A percentile compares a stretch with the other conserved stretches of the same genome.
Evolutionary conservation across 2,888 invertebrate species (phyloP).

Genomic region (Dorcus parallelipipedus): DNA sequence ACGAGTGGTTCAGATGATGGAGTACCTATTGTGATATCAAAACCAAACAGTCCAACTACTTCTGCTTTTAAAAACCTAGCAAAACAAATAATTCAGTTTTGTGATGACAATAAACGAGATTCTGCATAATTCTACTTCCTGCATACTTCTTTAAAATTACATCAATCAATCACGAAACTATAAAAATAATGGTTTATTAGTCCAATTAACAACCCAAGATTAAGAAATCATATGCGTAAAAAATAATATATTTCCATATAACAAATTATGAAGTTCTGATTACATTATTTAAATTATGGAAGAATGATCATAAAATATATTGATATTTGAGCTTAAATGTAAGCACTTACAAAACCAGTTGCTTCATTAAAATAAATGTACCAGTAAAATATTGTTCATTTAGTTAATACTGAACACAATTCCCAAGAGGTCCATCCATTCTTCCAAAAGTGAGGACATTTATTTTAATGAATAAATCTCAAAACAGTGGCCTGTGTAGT

Average conservation of each 20-base stretch:
- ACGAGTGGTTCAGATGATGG: constrained; percentile 69
- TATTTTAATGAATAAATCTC: too few relatives aligned
- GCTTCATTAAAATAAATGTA: not conserved
- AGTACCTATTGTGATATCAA: constrained; percentile 67
- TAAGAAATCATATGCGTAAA: constrained; percentile 8
- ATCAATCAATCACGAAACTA: not conserved
- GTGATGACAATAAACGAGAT: constrained; percentile 17
- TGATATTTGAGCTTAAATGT: not conserved
- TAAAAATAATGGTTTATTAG: constrained; percentile 9
- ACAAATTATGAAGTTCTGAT: constrained; percentile 3
- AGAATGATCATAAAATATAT: not conserved
- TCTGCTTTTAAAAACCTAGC: constrained; percentile 34
- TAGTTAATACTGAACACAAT: not conserved
- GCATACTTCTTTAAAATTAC: too few relatives aligned
- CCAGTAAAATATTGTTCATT: not conserved
- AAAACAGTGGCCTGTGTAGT: too few relatives aligned
- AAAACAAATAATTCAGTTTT: constrained; percentile 31
- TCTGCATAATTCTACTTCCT: too few relatives aligned
- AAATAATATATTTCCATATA: constrained; percentile 7
- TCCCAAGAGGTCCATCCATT: too few relatives aligned
- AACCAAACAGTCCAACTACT: constrained; percentile 50
- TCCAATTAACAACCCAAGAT: constrained; percentile 7
- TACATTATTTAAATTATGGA: not conserved
- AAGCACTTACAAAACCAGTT: not conserved
- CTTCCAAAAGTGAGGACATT: too few relatives aligned